phyloP scores from a whole-genome alignment of 2,113 vertebrate genomes.

The Istiophorus platypterus region DNA sequence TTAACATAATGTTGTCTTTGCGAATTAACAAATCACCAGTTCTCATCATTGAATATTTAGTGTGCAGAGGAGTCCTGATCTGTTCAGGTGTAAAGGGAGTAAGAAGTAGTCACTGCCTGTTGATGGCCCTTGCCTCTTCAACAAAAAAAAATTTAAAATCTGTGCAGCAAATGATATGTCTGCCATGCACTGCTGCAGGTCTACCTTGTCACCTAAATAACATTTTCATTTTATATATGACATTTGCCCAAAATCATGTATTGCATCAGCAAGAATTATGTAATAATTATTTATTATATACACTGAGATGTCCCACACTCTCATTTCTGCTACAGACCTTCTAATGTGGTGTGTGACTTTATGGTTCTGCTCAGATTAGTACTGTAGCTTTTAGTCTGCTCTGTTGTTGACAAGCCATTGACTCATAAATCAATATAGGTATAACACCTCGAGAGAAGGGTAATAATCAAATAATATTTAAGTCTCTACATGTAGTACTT shows the following conservation, averaged over 20 bases:
- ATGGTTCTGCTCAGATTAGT: not conserved
- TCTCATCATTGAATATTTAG: not conserved
- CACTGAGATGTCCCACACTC: not conserved
- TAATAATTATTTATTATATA: not conserved
- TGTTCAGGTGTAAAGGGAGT: not conserved
- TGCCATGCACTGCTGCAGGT: not conserved
- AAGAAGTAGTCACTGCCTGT: not conserved
- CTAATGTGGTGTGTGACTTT: too few species aligned
- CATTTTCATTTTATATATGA: not conserved
- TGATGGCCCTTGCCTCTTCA: not conserved
- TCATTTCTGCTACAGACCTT: not conserved
- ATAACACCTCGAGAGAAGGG: not conserved
- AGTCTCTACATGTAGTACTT: not conserved
- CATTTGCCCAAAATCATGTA: not conserved
- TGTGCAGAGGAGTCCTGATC: not conserved
- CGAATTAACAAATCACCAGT: not conserved
- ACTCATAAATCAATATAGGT: not conserved
- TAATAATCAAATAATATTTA: not conserved
- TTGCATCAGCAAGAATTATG: conserved; percentile 2
- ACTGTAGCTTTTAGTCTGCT: not conserved
- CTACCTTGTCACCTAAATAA: conserved; percentile 4
- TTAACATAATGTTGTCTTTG: not conserved
- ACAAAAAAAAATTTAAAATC: not conserved
- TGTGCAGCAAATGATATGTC: conserved; percentile 4
- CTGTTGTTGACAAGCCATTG: not conserved